Evolutionary conservation across 1,140 invertebrate species (phyloP).

Genomic region (Yoshiicerus persimilis): DNA sequence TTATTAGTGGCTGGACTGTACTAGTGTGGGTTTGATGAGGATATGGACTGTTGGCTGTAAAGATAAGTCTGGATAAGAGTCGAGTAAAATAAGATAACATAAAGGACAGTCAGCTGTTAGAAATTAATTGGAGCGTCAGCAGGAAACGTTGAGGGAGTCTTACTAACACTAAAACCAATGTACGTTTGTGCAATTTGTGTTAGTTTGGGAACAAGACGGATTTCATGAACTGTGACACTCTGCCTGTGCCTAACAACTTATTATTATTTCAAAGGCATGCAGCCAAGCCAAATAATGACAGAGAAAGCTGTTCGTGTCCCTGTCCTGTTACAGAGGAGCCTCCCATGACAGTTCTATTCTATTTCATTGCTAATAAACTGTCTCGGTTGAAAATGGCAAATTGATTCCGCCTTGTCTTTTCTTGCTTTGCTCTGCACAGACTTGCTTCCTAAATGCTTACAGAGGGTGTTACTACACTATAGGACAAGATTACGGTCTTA

Average conservation of each 20-base stretch:
- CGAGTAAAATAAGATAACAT: background rate
- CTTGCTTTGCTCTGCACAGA: background rate
- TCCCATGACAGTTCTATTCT: background rate
- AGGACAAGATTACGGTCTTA: too few relatives aligned
- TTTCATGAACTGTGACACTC: constrained; percentile 9
- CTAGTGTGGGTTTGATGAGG: background rate
- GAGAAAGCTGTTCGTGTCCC: background rate
- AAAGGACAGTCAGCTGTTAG: constrained; percentile 3
- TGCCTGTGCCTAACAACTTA: constrained; percentile 3
- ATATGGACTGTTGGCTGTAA: background rate
- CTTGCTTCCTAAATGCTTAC: too few relatives aligned
- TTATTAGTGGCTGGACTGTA: too few relatives aligned
- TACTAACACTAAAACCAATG: background rate
- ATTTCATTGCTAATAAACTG: constrained; percentile 7
- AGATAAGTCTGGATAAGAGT: background rate
- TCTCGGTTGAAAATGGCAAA: background rate
- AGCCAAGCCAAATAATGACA: constrained; percentile 1
- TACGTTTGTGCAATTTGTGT: constrained; percentile 10
- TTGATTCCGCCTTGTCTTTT: background rate
- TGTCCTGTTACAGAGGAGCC: background rate
- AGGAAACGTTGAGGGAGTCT: background rate
- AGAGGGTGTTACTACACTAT: too few relatives aligned
- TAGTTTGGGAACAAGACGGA: background rate
- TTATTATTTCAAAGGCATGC: constrained; percentile 13
- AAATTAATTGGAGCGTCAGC: constrained; percentile 19